phyloP scores from a whole-genome alignment of 2,113 vertebrate genomes.

The Ophiodon elongatus region DNA sequence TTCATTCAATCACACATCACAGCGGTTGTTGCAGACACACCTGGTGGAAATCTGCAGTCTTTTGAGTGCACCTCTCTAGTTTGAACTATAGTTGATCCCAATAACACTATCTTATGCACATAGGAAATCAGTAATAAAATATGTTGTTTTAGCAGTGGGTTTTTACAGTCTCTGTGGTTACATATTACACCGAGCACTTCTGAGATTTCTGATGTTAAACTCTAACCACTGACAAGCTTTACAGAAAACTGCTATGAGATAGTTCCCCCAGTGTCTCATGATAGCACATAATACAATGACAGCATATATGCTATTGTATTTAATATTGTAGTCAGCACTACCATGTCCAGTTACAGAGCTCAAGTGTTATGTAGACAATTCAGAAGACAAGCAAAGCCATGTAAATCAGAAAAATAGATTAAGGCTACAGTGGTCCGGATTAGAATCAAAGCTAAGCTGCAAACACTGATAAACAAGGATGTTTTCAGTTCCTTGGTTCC shows the following conservation, averaged over 20 bases:
- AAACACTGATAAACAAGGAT: slow-evolving; percentile 25
- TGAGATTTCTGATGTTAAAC: slow-evolving; percentile 30
- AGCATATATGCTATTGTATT: background rate
- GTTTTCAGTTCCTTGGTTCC: slow-evolving; percentile 26
- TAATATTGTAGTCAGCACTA: slow-evolving; percentile 28
- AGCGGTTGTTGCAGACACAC: background rate
- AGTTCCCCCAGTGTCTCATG: slow-evolving; percentile 28
- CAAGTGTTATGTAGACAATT: slow-evolving; percentile 1
- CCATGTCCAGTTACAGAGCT: slow-evolving; percentile 27
- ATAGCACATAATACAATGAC: slow-evolving; percentile 40
- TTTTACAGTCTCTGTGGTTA: slow-evolving; percentile 1
- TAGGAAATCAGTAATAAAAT: background rate
- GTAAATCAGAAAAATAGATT: slow-evolving; percentile 23
- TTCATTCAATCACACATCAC: too few relatives aligned
- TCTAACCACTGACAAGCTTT: slow-evolving; percentile 44
- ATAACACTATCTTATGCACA: background rate
- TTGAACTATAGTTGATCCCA: background rate
- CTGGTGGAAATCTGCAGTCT: background rate
- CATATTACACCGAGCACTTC: background rate
- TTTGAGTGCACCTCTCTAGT: background rate
- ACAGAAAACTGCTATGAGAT: slow-evolving; percentile 38
- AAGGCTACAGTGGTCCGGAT: background rate
- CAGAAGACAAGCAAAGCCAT: background rate
- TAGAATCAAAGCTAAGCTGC: background rate
- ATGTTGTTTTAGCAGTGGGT: background rate